Conservation (phyloP, 2,888 invertebrate genomes). For the Leptogaster cylindrica region DNA sequence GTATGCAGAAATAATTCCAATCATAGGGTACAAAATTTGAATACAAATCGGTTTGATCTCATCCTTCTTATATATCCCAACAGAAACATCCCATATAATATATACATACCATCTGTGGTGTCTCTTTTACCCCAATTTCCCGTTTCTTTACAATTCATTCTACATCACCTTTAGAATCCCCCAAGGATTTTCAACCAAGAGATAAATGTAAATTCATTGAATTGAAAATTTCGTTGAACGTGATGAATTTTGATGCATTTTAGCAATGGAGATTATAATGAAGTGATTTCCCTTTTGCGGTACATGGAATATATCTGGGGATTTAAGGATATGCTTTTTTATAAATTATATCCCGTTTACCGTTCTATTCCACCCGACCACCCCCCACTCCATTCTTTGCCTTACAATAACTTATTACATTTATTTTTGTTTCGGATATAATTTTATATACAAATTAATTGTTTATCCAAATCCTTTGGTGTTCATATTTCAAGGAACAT, state of each 20-base stretch:
- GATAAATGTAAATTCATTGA: conserved; percentile 35
- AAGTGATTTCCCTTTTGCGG: conserved; percentile 11
- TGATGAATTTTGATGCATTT: conserved; percentile 38
- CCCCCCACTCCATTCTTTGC: too few species aligned
- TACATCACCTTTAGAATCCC: neutral
- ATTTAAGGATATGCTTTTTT: too few species aligned
- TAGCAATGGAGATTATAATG: conserved; percentile 6
- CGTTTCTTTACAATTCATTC: neutral
- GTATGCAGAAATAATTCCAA: conserved; percentile 33
- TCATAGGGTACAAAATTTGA: conserved; percentile 29
- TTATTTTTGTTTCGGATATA: too few species aligned
- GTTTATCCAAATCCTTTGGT: too few species aligned
- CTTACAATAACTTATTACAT: too few species aligned
- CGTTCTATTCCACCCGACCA: too few species aligned
- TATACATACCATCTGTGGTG: too few species aligned
- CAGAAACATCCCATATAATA: too few species aligned
- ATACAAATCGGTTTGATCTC: conserved; percentile 31
- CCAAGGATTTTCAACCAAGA: neutral
- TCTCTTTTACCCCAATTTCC: neutral
- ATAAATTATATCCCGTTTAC: too few species aligned
- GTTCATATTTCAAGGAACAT: too few species aligned
- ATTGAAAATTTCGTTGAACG: conserved; percentile 33
- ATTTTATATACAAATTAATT: too few species aligned
- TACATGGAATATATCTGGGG: too few species aligned
- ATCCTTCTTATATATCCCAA: conserved; percentile 2